Evolutionary conservation across 2,888 invertebrate species (phyloP).

Genomic region (Eristalinus aeneus): DNA sequence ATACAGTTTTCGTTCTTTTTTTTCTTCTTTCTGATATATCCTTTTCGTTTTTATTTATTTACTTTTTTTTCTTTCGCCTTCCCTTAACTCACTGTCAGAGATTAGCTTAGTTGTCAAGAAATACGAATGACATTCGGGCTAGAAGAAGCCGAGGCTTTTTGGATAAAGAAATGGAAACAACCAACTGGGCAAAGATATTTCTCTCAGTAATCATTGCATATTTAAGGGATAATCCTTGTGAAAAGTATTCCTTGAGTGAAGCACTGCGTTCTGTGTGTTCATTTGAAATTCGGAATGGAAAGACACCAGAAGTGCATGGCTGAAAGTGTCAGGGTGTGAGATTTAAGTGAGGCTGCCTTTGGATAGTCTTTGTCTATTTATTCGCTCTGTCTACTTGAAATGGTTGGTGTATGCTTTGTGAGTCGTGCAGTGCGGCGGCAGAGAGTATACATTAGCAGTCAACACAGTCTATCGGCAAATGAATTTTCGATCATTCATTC

Average conservation of each 20-base stretch:
- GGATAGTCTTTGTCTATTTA: too few relatives aligned
- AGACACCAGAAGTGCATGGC: neutral
- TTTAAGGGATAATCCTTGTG: slow-evolving; percentile 66
- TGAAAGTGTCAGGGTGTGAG: slow-evolving; percentile 12
- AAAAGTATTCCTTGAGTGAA: slow-evolving; percentile 31
- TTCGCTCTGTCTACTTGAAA: neutral
- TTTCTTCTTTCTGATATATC: neutral
- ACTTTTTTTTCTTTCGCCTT: neutral
- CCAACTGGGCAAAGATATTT: slow-evolving; percentile 52
- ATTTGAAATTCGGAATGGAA: slow-evolving; percentile 27
- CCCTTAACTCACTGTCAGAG: slow-evolving; percentile 71
- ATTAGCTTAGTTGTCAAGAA: slow-evolving; percentile 80
- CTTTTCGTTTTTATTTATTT: neutral
- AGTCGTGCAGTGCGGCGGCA: neutral
- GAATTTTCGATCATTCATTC: neutral
- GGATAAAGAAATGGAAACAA: slow-evolving; percentile 53
- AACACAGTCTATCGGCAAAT: neutral
- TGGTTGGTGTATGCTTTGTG: neutral
- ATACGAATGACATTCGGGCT: slow-evolving; percentile 65
- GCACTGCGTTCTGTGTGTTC: neutral
- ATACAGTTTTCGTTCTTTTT: slow-evolving; percentile 12
- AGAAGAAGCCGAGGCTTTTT: slow-evolving; percentile 29
- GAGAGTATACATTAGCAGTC: neutral
- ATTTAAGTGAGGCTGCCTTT: slow-evolving; percentile 1
- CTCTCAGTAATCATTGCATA: slow-evolving; percentile 68